Conservation (phyloP, 2,797 vertebrate species). For the Urosaurus nigricauda region DNA sequence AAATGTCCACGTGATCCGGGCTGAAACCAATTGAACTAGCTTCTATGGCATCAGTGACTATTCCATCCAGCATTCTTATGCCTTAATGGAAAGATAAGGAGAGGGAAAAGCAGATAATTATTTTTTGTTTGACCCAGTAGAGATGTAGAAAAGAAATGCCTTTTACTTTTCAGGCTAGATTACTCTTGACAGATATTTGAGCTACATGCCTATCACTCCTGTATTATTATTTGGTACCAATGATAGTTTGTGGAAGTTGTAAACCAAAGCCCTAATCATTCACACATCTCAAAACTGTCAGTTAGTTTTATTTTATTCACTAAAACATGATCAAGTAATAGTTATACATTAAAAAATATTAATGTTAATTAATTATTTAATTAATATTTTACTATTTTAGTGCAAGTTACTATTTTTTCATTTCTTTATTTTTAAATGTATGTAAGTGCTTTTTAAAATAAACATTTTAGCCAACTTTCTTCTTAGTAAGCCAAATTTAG, state of each 20-base stretch:
- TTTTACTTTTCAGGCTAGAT: not conserved
- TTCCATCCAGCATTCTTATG: slow-evolving; percentile 97
- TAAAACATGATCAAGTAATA: not conserved
- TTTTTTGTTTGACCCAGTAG: not conserved
- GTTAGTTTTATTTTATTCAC: not conserved
- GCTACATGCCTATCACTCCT: not conserved
- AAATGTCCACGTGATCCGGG: slow-evolving; percentile 96
- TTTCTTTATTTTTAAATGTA: not conserved
- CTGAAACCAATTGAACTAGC: slow-evolving; percentile 98
- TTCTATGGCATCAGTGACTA: slow-evolving; percentile 97
- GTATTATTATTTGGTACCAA: not conserved
- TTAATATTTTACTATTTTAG: not conserved
- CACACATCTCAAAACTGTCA: not conserved
- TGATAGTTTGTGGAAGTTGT: no score
- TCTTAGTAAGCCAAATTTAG: not conserved
- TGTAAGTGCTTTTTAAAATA: not conserved
- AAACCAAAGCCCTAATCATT: not conserved
- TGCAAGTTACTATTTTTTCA: not conserved
- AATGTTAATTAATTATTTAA: not conserved
- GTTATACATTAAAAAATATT: not conserved
- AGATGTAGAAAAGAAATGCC: not conserved
- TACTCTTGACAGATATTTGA: not conserved
- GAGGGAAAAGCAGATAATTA: not conserved
- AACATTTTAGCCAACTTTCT: not conserved
- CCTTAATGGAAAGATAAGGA: slow-evolving; percentile 74